Evolutionary conservation across 2,888 invertebrate genomes (phyloP), one percentile per base, ranked within the genome.

Genomic region (Branchinecta sandiegonensis): DNA sequence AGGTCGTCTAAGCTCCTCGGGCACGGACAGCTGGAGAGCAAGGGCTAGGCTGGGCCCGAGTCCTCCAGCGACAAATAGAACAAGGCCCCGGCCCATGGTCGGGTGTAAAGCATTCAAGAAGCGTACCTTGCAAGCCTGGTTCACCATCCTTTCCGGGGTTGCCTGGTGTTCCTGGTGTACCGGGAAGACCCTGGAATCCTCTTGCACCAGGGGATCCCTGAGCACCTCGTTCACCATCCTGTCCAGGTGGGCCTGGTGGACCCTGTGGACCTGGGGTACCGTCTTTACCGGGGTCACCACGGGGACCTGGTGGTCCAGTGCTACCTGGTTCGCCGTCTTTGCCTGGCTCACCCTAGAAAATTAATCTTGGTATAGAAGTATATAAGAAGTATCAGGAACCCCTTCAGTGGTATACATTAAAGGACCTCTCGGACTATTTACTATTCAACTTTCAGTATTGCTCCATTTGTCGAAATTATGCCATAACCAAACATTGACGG

Each of bases 161-260:
- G 0, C 90, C 90, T 3, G 86, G 83, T 74, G 83, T 83, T 1
- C 90, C 90, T 48, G 86, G 82, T 50, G 84, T 77, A 70, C 90
- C 90, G 17, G 89, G 89, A 75, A 88, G 81, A 63, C 87, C 87
- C 85, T 88, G 89, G 74, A 88, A 89, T 68, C 91, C 92, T 74
- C 88, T 83, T 1, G 88, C 83, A 65, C 93, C 93, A 12, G 85
- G 80, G 3, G 85, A 81, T 1, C 93, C 92, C 8, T 85, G 81
- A 9, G 86, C 83, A 67, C 92, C 92, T 74, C 90, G 79, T 75
- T 86, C 85, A 47, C 89, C 90, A 72, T 85, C 81, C 47, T 83
- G 77, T n/a, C 89, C 89, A 7, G 84, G 79, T 1, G 84, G 82
- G 2, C 90, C 90, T 66, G 86, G 86, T 3, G 77, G 76, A 48